Base-by-base conservation (phyloP, 1,140 invertebrate genomes). In the Pseudomyrmex sp. region DNA sequence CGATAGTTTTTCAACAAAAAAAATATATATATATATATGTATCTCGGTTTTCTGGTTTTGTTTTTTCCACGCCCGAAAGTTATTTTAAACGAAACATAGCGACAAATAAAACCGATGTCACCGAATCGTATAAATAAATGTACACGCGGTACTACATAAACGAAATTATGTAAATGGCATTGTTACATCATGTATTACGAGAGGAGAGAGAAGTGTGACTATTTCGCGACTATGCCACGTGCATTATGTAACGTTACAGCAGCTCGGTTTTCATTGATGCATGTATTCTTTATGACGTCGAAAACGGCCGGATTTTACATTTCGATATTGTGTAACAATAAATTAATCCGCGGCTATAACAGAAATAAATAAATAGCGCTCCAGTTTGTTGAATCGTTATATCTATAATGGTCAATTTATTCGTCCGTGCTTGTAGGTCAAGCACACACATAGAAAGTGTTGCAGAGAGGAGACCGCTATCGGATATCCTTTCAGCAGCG, bases 311-410 rank as follows among this genome's bases (percentile, higher is more conserved):
- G 63, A 0, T 44, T 72, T 44, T 58, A 72, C 26, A 23, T 44
- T 26, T 12, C 20, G 54, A 35, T 35, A 48, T 70, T 70, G 56
- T 58, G 12, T 20, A 46, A 66, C 63, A 12, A 80, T 80, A 80
- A 80, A 72, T 50, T 59, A 80, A 80, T 72, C 23, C n/a, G 20
- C 44, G 56, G 35, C n/a, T 18, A 35, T 35, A 72, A 72, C 56
- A 50, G 72, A 80, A 80, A 80, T 80, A 80, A 80, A 80, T 72
- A 72, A 72, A 72, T n/a, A 44, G 48, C 18, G 72, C 48, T 23
- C 65, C 65, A 70, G 65, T 70, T 80, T 72, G 54, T 59, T 44
- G 54, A 80, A 80, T 80, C 76, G 66, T 80, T 72, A 72, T 35
- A 35, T 48, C 54, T 61, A 72, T 61, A 50, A 80, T 56, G 66